Base-by-base conservation (phyloP, 2,797 vertebrate species). In the Lepilemur ruficaudatus region DNA sequence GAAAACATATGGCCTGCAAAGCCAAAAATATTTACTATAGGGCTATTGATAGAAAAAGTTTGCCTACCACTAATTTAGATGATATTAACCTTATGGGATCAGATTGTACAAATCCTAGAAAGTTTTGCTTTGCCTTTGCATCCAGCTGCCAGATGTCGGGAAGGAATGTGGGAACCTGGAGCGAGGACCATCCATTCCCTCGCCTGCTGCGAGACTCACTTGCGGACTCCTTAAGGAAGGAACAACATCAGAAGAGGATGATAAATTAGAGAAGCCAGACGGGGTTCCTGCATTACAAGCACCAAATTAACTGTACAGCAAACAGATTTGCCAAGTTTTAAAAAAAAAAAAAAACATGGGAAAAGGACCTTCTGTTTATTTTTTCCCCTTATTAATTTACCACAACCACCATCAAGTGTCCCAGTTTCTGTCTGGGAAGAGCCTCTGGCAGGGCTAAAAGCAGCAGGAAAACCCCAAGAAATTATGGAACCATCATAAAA, bases 391-490 rank as follows among this genome's bases (percentile, higher is more conserved):
- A 98, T 98, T 98, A 98, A 98, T 98, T 98, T 98, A 96, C 98
- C n/a, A 0, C 97, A 98, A 96, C 98, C 98, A 97, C 98, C 97
- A 94, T 96, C 94, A 93, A 97, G 95, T 96, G 97, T 96, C 98
- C 91, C 95, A 83, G 94, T 98, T 98, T 98, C 97, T 98, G 97
- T 97, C 98, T 98, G 98, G 97, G 97, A 98, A 98, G 97, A 95
- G 89, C 93, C 63, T 89, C 88, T 98, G 97, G 80, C 55, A 75
- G 90, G 78, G 70, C 88, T 91, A 96, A 98, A 98, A 97, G 81
- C 97, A 98, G 92, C 90, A 84, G 81, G 97, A 97, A 98, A 98
- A 97, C 94, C 96, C 98, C 97, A 97, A 98, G 97, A 98, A 98
- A 98, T 98, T 97, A 96, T 95, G 96, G 96, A 79, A 84, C 70